A percentile compares a stretch with the other conserved stretches of the same genome.
These are phyloP conservation scores for Cryptops parisi DNA, from an alignment of 2,888 invertebrate species.

Conservation along the genomic window DNA sequence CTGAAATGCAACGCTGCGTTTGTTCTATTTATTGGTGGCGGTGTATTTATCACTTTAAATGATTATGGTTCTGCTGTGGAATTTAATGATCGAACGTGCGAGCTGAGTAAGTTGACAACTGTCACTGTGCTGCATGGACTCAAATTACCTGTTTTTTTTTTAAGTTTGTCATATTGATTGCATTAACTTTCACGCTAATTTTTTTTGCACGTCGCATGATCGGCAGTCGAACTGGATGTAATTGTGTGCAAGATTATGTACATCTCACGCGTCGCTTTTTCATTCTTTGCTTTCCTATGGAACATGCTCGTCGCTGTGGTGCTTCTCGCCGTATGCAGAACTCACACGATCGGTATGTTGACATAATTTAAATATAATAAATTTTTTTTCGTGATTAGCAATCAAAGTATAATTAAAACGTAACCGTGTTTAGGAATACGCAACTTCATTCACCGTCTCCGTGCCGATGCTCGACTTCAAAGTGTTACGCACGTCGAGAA, in stretches of 20 bases:
- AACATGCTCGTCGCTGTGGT: constrained; percentile 32
- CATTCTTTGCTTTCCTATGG: constrained; percentile 26
- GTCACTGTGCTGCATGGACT: not conserved
- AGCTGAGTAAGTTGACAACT: no score
- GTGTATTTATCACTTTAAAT: not conserved
- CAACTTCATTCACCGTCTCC: no score
- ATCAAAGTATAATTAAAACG: no score
- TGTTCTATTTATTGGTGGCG: not conserved
- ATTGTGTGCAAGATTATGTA: not conserved
- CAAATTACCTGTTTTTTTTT: not conserved
- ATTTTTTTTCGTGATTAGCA: no score
- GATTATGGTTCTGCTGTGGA: not conserved
- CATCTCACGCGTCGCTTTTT: not conserved
- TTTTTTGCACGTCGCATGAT: no score
- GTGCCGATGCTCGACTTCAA: no score
- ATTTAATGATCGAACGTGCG: no score
- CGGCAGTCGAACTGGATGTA: not conserved
- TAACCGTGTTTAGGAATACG: not conserved
- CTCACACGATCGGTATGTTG: constrained; percentile 33
- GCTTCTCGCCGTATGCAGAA: constrained; percentile 34
- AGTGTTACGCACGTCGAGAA: no score
- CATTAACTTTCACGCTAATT: no score
- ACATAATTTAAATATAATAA: not conserved
- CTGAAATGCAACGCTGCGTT: not conserved
- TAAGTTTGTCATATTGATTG: no score